These are phyloP conservation scores for Mustela nigripes DNA, from an alignment of 2,113 vertebrate species.

Conservation along the genomic window DNA sequence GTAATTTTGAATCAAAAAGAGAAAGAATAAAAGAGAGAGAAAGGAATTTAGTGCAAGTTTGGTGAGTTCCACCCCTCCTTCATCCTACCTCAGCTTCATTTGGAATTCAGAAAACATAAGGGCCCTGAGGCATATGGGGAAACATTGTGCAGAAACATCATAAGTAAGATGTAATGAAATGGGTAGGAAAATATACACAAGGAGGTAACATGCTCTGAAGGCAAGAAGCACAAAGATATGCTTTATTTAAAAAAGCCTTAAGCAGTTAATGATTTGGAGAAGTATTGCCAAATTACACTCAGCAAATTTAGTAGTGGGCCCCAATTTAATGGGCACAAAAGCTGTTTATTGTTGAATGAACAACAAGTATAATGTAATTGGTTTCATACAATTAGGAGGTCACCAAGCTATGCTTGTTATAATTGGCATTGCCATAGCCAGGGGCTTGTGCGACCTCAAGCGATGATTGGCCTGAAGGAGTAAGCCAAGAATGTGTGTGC, in stretches of 20 bases:
- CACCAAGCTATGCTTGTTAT: conserved; percentile 60
- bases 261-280: conserved; percentile 65
- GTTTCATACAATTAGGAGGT: conserved; percentile 69
- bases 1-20: conserved; percentile 55
- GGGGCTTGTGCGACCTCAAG: conserved; percentile 62
- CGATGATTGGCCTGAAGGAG: conserved; percentile 63
- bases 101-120: conserved; percentile 59
- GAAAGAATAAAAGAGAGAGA: conserved; percentile 50
- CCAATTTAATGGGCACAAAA: conserved; percentile 69
- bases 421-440: conserved; percentile 59
- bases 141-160: conserved; percentile 29
- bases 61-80: not conserved
- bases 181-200: conserved; percentile 51
- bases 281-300: conserved; percentile 66
- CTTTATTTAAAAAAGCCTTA: conserved; percentile 62
- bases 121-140: not conserved
- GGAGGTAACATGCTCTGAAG: not conserved
- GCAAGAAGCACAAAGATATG: conserved; percentile 57
- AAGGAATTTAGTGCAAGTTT: conserved; percentile 45
- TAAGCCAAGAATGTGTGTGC: conserved; percentile 64
- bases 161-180: conserved; percentile 57
- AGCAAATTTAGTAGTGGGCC: conserved; percentile 57
- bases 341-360: conserved; percentile 69
- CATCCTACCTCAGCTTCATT: conserved; percentile 1
- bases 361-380: conserved; percentile 70